Percentiles rank a stretch among this genome's conserved stretches.
phyloP scores from a whole-genome alignment of 1,140 invertebrate genomes.

The Papilio helenus region DNA sequence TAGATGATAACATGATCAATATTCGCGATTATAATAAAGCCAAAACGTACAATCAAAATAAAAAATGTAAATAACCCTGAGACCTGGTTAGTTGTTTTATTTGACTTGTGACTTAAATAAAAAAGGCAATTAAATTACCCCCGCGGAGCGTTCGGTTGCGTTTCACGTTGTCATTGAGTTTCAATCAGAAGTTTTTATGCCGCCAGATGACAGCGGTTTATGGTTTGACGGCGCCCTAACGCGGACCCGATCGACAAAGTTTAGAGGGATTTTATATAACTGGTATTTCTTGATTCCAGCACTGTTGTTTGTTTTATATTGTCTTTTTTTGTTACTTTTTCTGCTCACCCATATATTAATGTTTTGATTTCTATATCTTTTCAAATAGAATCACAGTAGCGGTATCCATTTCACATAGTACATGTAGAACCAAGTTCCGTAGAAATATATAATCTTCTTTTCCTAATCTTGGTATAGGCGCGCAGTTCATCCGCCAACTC shows the following conservation, averaged over 20 bases:
- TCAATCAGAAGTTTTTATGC: constrained; percentile 32
- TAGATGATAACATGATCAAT: background rate
- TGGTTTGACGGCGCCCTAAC: constrained; percentile 31
- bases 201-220: constrained; percentile 36
- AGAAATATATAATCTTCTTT: background rate
- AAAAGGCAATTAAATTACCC: constrained; percentile 33
- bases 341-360: background rate
- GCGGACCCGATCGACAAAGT: constrained; percentile 6
- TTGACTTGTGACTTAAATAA: constrained; percentile 1
- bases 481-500: background rate
- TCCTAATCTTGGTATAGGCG: background rate
- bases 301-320: constrained; percentile 30
- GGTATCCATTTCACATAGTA: background rate
- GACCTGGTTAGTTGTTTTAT: constrained; percentile 6
- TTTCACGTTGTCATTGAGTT: constrained; percentile 36
- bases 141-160: constrained; percentile 21
- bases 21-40: background rate
- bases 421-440: background rate
- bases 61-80: background rate
- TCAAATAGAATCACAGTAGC: background rate
- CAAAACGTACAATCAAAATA: background rate
- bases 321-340: background rate
- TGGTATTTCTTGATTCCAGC: constrained; percentile 37
- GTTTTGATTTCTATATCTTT: background rate
- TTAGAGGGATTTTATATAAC: constrained; percentile 29